Percentiles rank a stretch among this genome's conserved stretches.
Evolutionary conservation across 2,888 invertebrate species (phyloP).

Genomic region (Halictus quadricinctus): DNA sequence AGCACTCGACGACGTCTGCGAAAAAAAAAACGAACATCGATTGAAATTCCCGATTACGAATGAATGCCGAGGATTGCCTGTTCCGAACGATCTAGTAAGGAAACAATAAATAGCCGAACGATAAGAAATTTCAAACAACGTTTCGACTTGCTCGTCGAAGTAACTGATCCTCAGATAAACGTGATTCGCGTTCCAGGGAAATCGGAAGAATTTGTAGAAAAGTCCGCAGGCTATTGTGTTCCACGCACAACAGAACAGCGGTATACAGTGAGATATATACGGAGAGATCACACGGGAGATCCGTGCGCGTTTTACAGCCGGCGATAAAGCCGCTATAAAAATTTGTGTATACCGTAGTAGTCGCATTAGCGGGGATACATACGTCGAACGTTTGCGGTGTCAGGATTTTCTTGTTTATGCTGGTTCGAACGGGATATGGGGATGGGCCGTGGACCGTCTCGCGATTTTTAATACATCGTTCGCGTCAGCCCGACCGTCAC

Average conservation of each 20-base stretch:
- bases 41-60: not conserved
- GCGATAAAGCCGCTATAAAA: conserved; percentile 54
- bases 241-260: not conserved
- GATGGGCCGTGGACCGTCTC: not conserved
- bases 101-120: not conserved
- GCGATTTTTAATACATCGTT: conserved; percentile 2
- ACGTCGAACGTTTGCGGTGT: conserved; percentile 13
- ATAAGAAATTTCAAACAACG: not conserved
- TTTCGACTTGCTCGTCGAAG: not conserved
- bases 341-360: conserved; percentile 48
- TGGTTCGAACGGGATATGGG: not conserved
- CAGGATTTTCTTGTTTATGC: conserved; percentile 15
- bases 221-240: not conserved
- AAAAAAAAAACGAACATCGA: not conserved
- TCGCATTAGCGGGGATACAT: conserved; percentile 18
- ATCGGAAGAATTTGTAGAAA: conserved; percentile 2
- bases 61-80: not conserved
- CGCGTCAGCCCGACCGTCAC: not conserved
- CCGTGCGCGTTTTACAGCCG: conserved; percentile 48
- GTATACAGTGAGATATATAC: conserved; percentile 38
- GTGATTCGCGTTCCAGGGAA: not conserved
- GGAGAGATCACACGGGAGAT: conserved; percentile 35
- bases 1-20: not conserved
- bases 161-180: not conserved
- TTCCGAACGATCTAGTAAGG: not conserved